Evolutionary conservation across 1,140 invertebrate species (phyloP).

Genomic region (Planococcus citri): DNA sequence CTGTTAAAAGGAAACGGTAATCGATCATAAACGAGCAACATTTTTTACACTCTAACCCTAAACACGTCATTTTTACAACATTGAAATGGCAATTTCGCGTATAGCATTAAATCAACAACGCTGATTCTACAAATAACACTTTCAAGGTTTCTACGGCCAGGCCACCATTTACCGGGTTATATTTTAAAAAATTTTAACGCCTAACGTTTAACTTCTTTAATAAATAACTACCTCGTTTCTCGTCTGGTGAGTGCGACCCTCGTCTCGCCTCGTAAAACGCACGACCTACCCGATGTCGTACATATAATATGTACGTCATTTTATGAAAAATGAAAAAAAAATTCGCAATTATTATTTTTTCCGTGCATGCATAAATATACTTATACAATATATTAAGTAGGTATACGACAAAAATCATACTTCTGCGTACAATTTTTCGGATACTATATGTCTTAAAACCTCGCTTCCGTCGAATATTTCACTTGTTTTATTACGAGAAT

Average conservation of each 20-base stretch:
- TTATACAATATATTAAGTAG: too few species aligned
- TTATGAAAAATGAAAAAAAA: too few species aligned
- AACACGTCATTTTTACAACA: too few species aligned
- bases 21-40: too few species aligned
- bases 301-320: too few species aligned
- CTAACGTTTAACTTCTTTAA: slow-evolving; percentile 3
- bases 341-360: too few species aligned
- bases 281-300: too few species aligned
- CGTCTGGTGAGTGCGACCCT: background rate
- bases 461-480: background rate
- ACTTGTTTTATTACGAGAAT: background rate
- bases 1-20: too few species aligned
- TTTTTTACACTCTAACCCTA: too few species aligned
- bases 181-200: background rate
- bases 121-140: background rate
- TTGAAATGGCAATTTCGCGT: background rate
- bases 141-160: background rate
- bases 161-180: slow-evolving; percentile 3
- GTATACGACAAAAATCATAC: too few species aligned
- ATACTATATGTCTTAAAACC: background rate
- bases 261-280: background rate
- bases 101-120: background rate
- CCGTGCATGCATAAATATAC: background rate
- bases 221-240: background rate
- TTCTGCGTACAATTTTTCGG: too few species aligned